Conservation (phyloP, 2,113 vertebrate genomes). For the Saccopteryx leptura region DNA sequence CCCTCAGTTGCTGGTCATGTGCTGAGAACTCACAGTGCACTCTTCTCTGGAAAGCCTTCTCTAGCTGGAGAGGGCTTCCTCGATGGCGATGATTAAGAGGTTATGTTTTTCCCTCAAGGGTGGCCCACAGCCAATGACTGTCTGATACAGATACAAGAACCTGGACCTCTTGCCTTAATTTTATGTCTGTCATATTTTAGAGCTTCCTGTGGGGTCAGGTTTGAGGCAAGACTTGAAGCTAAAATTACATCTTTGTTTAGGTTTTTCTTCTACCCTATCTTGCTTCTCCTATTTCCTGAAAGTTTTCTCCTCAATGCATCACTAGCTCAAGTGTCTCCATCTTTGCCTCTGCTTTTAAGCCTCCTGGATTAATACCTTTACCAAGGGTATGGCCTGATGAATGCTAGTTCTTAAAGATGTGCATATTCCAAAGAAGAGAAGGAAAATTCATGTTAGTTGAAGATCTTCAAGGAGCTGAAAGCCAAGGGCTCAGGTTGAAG, state of each 20-base stretch:
- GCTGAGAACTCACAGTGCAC: not conserved
- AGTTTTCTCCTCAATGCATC: not conserved
- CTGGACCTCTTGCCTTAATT: not conserved
- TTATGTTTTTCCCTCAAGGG: not conserved
- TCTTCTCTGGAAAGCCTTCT: not conserved
- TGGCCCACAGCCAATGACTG: not conserved
- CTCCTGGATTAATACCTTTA: not conserved
- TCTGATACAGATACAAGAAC: not conserved
- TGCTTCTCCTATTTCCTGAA: not conserved
- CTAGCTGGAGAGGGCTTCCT: not conserved
- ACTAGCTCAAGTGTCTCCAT: not conserved
- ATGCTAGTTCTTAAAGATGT: not conserved
- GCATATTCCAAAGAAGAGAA: not conserved
- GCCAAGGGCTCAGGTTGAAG: not conserved
- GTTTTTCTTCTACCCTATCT: not conserved
- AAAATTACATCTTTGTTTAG: not conserved
- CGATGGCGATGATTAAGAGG: not conserved
- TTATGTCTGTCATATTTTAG: not conserved
- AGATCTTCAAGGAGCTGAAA: not conserved
- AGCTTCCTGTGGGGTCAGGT: not conserved
- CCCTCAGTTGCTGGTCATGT: not conserved
- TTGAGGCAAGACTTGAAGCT: not conserved
- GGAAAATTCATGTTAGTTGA: not conserved
- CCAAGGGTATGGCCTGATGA: not conserved
- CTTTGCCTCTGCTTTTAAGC: not conserved